Evolutionary conservation across 2,888 invertebrate genomes (phyloP).

Genomic region (Agonopterix subpropinquella): DNA sequence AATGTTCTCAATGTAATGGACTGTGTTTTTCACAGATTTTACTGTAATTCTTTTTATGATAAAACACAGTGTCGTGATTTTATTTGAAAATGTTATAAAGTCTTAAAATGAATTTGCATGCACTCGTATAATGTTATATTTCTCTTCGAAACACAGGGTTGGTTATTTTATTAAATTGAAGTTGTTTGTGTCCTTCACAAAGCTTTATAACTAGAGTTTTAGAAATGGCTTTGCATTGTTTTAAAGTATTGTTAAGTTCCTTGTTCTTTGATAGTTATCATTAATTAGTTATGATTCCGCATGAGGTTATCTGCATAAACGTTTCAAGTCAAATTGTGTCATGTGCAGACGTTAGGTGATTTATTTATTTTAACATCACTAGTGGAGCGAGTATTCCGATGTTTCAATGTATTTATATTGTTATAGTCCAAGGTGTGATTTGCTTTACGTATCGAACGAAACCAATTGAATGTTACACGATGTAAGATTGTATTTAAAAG

Average conservation of each 20-base stretch:
- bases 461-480: conserved; percentile 58
- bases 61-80: too few species aligned
- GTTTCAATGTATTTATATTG: conserved; percentile 61
- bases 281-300: conserved; percentile 24
- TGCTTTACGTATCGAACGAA: conserved; percentile 46
- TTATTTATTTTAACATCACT: conserved; percentile 44
- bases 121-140: conserved; percentile 1
- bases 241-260: conserved; percentile 33
- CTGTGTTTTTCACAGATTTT: conserved; percentile 9
- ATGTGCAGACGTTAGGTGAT: conserved; percentile 28
- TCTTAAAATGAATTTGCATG: too few species aligned
- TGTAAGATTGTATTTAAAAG: conserved; percentile 67
- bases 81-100: too few species aligned
- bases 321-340: conserved; percentile 41
- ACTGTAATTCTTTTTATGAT: conserved; percentile 11
- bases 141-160: conserved; percentile 25
- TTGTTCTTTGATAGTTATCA: conserved; percentile 25
- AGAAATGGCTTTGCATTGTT: conserved; percentile 1
- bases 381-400: conserved; percentile 58
- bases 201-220: conserved; percentile 3
- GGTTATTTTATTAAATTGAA: conserved; percentile 14
- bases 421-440: conserved; percentile 51
- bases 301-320: conserved; percentile 41
- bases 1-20: conserved; percentile 10
- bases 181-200: conserved; percentile 4